Evolutionary conservation across 2,888 invertebrate species (phyloP), one percentile per base, ranked within the genome.

Genomic region (Carcina quercana): DNA sequence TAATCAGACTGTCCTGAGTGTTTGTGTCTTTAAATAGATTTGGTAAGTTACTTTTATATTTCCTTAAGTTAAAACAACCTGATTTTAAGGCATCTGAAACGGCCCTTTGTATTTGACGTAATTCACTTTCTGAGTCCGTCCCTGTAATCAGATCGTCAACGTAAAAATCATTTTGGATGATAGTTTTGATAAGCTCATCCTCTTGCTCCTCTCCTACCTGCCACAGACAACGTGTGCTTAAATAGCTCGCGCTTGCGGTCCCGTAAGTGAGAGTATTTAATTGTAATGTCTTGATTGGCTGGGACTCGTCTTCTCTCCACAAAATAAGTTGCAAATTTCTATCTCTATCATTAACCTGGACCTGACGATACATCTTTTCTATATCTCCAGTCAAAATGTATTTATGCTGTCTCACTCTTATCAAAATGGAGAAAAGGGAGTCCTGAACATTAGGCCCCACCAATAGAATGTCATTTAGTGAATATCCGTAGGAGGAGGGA

Each of bases 341-440:
- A 19, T 43, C 34, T 13, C 15, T 15, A 8, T 21, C 11, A 7
- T 29, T 20, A 1, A 40, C 28, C 4, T 11, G 1, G 1, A 40
- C 25, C 21, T 45, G 43, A 0, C 43, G 28, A 24, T 34, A 46
- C 36, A 42, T 38, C 26, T 69, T 66, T 10, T 43, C 50, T 6
- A 72, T 54, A 30, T 70, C 67, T 0, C 57, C 58, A 6, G 50
- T 50, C n/a, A 70, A 39, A n/a, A n/a, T n/a, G n/a, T n/a, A n/a
- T n/a, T n/a, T n/a, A n/a, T n/a, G n/a, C n/a, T n/a, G n/a, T n/a
- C 1, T 53, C 51, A 17, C 56, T 7, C 53, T 30, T 1, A 55
- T 4, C 1, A 70, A 21, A 10, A 26, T 26, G 6, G 5, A n/a
- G 15, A 53, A 41, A 1, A 68, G 34, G 12, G 58, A 54, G 4